These are phyloP conservation scores for Plectropomus leopardus DNA, from an alignment of 2,113 vertebrate genomes.

Conservation along the genomic window DNA sequence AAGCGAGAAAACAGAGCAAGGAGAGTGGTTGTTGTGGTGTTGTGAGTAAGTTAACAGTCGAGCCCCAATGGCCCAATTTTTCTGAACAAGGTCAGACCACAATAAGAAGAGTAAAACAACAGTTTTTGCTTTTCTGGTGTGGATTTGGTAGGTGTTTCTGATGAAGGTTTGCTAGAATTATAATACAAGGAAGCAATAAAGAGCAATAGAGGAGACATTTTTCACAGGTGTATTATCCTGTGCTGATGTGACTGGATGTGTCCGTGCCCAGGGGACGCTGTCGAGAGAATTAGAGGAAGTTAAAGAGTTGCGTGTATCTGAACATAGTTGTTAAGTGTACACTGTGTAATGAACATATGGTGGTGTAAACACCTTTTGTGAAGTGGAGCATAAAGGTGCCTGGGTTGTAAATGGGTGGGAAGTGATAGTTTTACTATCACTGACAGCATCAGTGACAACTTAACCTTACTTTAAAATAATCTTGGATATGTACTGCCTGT, in stretches of 20 bases:
- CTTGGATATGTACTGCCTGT: no score
- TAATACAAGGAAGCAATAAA: background rate
- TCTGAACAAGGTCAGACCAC: slow-evolving; percentile 1
- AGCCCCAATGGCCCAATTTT: slow-evolving; percentile 18
- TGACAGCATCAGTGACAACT: no score
- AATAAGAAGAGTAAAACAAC: slow-evolving; percentile 14
- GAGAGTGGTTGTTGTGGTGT: slow-evolving; percentile 1
- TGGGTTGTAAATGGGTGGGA: background rate
- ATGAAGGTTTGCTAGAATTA: background rate
- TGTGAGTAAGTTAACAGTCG: slow-evolving; percentile 22
- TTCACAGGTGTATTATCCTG: background rate
- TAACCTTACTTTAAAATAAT: no score
- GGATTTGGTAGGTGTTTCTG: background rate
- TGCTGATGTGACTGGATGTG: background rate
- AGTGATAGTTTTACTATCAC: no score
- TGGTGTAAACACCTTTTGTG: slow-evolving; percentile 20
- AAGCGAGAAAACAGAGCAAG: slow-evolving; percentile 45
- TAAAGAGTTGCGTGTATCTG: slow-evolving; percentile 14
- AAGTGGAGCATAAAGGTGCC: slow-evolving; percentile 26
- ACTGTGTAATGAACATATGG: slow-evolving; percentile 26
- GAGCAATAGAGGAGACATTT: background rate
- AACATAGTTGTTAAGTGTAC: slow-evolving; percentile 28
- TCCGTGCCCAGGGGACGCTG: background rate
- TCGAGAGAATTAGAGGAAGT: slow-evolving; percentile 2
- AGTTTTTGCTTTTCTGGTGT: slow-evolving; percentile 13